Base-by-base conservation (phyloP, 2,113 vertebrate species). In the Channa maculata region DNA sequence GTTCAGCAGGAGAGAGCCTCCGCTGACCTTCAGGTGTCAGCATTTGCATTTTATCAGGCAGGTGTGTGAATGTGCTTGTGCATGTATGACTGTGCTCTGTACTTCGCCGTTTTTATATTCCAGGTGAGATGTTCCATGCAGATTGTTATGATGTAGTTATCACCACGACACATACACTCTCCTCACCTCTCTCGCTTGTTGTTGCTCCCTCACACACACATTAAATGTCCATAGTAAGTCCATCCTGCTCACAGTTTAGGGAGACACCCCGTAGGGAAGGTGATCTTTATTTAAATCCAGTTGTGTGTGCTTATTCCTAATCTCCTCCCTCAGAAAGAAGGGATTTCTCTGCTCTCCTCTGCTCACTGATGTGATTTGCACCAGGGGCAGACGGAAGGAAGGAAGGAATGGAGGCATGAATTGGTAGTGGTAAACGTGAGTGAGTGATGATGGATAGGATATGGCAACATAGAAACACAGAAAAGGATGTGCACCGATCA, bases 251-350 rank as follows among this genome's bases (percentile, higher is more conserved):
- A 75, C 80, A 61, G 76, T 86, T 86, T 77, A 53, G 72, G 77
- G 71, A 75, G 64, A 78, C 59, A 64, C 60, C 65, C 88, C 38
- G 53, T 15, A 38, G 83, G 83, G 86, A 82, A 86, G 85, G 76
- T 62, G 83, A 86, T 90, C 87, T 89, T 82, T 92, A 89, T 90
- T 91, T 89, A 89, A 89, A 91, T 92, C 80, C 76, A 88, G 71
- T 87, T 77, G 80, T 83, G 82, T 83, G 85, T 70, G 72, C 55
- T 71, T 83, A 55, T 45, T 75, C 83, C 82, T 92, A 88, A 92
- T 92, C 91, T 91, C 70, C 63, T 78, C 74, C 75, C 74, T 65
- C 72, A 84, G 84, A 91, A 79, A 88, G 83, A 51, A 65, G 71
- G 79, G 88, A 89, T 86, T 85, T 78, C 50, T 68, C 41, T 55